Conservation (phyloP, 2,888 invertebrate genomes). For the Parnassius orleans region DNA sequence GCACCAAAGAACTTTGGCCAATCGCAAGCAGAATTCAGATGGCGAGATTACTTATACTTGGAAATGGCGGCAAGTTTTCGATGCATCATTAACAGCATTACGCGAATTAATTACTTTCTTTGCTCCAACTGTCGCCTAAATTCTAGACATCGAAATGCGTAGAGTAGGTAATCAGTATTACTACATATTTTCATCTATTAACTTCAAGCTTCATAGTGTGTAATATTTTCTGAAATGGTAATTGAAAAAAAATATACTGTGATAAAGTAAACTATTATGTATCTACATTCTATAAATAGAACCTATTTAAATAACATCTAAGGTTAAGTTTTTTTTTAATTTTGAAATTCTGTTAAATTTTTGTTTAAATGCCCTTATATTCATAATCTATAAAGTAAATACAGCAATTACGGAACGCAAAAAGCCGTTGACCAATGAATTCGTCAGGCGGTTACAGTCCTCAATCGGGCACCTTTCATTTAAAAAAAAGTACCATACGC, state of each 20-base stretch:
- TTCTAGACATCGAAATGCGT: conserved; percentile 12
- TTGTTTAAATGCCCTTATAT: conserved; percentile 28
- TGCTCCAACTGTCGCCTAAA: conserved; percentile 20
- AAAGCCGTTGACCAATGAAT: conserved; percentile 80
- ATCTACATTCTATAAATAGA: not conserved
- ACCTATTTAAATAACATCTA: not conserved
- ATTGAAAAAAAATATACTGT: not conserved
- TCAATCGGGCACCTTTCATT: conserved; percentile 81
- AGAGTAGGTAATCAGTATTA: not conserved
- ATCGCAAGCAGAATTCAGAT: conserved; percentile 71
- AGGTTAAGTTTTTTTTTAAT: not conserved
- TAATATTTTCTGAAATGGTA: too few species aligned
- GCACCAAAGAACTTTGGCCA: conserved; percentile 51
- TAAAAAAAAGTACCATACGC: conserved; percentile 79
- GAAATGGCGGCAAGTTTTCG: conserved; percentile 65
- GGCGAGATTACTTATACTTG: conserved; percentile 74
- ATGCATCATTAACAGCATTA: conserved; percentile 74
- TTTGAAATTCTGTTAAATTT: not conserved
- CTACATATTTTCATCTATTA: not conserved
- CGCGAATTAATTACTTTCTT: conserved; percentile 66
- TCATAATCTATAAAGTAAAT: conserved; percentile 59
- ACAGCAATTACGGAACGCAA: conserved; percentile 73
- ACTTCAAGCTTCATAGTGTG: too few species aligned
- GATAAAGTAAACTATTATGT: not conserved
- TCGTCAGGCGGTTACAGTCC: conserved; percentile 81